Evolutionary conservation across 1,140 invertebrate genomes (phyloP).

Genomic region (Alviniconcha marisindica): DNA sequence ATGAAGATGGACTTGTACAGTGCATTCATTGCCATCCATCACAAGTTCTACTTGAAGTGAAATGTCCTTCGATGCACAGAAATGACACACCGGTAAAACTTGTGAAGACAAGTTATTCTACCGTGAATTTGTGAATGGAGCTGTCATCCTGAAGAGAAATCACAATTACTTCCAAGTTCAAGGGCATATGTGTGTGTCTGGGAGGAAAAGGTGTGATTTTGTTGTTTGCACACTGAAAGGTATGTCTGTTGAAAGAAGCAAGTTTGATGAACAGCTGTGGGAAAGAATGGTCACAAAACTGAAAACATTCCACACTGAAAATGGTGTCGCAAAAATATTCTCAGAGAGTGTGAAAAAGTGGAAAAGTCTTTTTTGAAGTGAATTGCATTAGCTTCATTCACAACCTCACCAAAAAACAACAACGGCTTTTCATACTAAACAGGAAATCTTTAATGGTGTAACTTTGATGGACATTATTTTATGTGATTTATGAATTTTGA

Average conservation of each 20-base stretch:
- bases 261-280: slow-evolving; percentile 7
- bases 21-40: too few species aligned
- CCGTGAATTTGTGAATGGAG: slow-evolving; percentile 31
- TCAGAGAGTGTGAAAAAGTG: not conserved
- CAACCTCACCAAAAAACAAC: too few species aligned
- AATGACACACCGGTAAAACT: slow-evolving; percentile 24
- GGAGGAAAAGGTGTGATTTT: slow-evolving; percentile 70
- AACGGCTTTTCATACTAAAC: too few species aligned
- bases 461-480: too few species aligned
- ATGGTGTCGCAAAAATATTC: not conserved
- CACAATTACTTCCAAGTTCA: slow-evolving; percentile 75
- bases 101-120: slow-evolving; percentile 35
- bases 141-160: slow-evolving; percentile 58
- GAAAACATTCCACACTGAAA: not conserved
- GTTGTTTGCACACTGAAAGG: slow-evolving; percentile 57
- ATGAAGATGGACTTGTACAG: slow-evolving; percentile 1
- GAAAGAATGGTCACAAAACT: not conserved
- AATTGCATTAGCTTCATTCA: too few species aligned
- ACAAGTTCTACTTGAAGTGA: slow-evolving; percentile 47
- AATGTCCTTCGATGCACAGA: slow-evolving; percentile 40
- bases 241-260: not conserved
- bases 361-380: not conserved
- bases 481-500: too few species aligned
- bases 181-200: slow-evolving; percentile 71
- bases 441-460: too few species aligned